These are phyloP conservation scores for Tetragnatha versicolor DNA, from an alignment of 1,140 invertebrate species.

Conservation along the genomic window DNA sequence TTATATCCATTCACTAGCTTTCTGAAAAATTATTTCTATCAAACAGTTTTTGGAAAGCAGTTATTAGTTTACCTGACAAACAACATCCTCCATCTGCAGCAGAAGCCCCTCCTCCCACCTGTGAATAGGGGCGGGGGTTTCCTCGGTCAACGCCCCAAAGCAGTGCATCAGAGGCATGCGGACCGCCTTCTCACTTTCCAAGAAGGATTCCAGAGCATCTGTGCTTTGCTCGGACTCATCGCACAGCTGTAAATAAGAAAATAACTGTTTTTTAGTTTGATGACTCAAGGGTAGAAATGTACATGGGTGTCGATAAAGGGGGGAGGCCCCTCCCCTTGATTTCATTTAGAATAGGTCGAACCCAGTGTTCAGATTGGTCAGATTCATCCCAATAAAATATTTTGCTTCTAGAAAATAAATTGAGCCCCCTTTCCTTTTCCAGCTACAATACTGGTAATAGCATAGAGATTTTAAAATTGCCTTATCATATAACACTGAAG, in stretches of 20 bases:
- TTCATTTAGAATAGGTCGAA: too few relatives aligned
- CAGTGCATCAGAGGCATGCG: constrained; percentile 46
- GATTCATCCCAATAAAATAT: too few relatives aligned
- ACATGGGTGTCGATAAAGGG: background rate
- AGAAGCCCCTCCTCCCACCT: constrained; percentile 40
- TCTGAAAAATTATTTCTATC: background rate
- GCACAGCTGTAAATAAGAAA: constrained; percentile 39
- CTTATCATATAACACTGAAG: too few relatives aligned
- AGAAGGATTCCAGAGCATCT: constrained; percentile 30
- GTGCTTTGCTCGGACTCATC: constrained; percentile 40
- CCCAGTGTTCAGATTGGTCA: too few relatives aligned
- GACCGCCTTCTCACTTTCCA: background rate
- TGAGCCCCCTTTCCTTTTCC: too few relatives aligned
- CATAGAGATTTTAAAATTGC: too few relatives aligned
- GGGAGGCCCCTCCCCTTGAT: background rate
- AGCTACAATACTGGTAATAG: too few relatives aligned
- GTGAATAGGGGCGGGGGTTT: constrained; percentile 33
- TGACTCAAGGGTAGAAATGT: background rate
- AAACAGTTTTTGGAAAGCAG: too few relatives aligned
- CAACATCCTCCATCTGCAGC: constrained; percentile 37
- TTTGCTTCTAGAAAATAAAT: too few relatives aligned
- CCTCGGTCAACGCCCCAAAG: constrained; percentile 30
- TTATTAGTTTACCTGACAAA: constrained; percentile 31
- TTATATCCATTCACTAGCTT: too few relatives aligned
- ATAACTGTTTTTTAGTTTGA: background rate